These are phyloP conservation scores for Dolichomitus sp. DNA, from an alignment of 2,888 invertebrate genomes.

Conservation along the genomic window DNA sequence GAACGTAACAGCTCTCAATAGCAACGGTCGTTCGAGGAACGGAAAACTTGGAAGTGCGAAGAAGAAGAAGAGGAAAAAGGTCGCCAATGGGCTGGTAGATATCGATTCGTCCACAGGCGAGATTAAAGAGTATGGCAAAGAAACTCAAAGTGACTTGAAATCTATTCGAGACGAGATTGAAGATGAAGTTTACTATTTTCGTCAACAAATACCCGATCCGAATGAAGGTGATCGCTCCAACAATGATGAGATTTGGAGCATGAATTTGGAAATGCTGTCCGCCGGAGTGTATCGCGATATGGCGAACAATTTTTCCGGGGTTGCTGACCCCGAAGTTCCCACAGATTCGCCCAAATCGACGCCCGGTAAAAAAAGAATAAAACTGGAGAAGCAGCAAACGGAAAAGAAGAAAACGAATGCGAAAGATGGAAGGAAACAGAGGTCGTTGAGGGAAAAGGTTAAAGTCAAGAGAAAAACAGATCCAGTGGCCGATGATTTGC, in stretches of 20 bases:
- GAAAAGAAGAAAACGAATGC: slow-evolving; percentile 41
- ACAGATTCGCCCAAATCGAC: slow-evolving; percentile 5
- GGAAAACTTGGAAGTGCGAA: slow-evolving; percentile 14
- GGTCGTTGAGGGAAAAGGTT: slow-evolving; percentile 3
- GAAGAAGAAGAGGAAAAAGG: slow-evolving; percentile 20
- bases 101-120: slow-evolving; percentile 18
- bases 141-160: neutral
- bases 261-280: slow-evolving; percentile 55
- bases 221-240: slow-evolving; percentile 57
- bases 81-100: neutral
- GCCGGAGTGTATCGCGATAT: slow-evolving; percentile 65
- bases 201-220: slow-evolving; percentile 52
- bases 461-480: slow-evolving; percentile 35
- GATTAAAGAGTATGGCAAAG: slow-evolving; percentile 2
- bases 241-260: slow-evolving; percentile 67
- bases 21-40: slow-evolving; percentile 10
- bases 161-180: slow-evolving; percentile 31
- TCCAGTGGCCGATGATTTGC: slow-evolving; percentile 15
- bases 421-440: slow-evolving; percentile 33
- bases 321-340: slow-evolving; percentile 33
- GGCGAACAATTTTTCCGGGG: slow-evolving; percentile 71
- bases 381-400: slow-evolving; percentile 25
- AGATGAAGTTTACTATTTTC: slow-evolving; percentile 66
- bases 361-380: slow-evolving; percentile 32
- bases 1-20: slow-evolving; percentile 7